Conservation (phyloP, 2,888 invertebrate species). For the Cylindroiulus punctatus region DNA sequence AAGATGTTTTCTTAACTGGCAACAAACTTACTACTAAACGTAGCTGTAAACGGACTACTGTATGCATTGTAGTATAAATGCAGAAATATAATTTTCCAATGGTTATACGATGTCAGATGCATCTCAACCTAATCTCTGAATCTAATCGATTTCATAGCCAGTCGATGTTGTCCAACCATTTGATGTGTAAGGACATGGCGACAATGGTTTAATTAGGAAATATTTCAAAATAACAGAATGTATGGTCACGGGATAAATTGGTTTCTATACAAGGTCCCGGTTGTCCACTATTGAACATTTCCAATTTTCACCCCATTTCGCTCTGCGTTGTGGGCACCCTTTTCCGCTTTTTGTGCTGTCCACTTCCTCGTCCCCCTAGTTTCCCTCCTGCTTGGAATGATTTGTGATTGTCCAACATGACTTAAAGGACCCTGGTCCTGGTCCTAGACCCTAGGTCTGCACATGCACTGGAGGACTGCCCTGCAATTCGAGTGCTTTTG, state of each 20-base stretch:
- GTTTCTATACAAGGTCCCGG: conserved; percentile 18
- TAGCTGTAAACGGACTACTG: no score
- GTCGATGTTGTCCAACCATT: neutral
- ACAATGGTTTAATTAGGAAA: neutral
- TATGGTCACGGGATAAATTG: conserved; percentile 18
- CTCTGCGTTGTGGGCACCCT: neutral
- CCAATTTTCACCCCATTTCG: conserved; percentile 18
- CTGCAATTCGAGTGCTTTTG: conserved; percentile 18
- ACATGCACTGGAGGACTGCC: neutral
- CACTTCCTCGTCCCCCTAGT: conserved; percentile 18
- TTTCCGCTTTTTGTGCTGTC: conserved; percentile 7
- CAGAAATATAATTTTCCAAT: neutral
- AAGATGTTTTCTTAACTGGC: no score
- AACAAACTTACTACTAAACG: no score
- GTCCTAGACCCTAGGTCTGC: no score
- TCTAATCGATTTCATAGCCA: neutral
- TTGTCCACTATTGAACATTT: conserved; percentile 9
- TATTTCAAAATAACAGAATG: conserved; percentile 18
- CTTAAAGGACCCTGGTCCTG: conserved; percentile 3
- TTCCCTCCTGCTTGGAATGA: conserved; percentile 6
- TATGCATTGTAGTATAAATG: neutral
- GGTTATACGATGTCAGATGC: neutral
- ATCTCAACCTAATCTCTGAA: neutral
- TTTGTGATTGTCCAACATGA: conserved; percentile 3
- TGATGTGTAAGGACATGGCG: neutral